Percentiles rank a stretch among this genome's conserved stretches.
Conservation (phyloP, 2,888 invertebrate genomes). For the Bombyx huttoni region DNA sequence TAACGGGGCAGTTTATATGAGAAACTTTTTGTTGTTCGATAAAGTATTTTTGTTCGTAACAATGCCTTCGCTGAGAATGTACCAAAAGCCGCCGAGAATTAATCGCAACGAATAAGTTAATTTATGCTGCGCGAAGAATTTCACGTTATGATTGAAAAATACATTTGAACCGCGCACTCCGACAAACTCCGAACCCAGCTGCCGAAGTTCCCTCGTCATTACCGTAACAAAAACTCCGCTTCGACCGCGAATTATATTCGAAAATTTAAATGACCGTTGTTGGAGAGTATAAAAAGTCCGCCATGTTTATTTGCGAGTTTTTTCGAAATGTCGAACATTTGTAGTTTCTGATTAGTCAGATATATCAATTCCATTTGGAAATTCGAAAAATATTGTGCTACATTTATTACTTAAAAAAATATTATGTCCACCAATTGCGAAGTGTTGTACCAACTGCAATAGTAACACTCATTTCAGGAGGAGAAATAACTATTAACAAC, state of each 20-base stretch:
- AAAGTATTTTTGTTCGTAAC: conserved; percentile 9
- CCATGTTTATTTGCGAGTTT: background rate
- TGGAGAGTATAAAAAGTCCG: background rate
- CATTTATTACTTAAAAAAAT: too few relatives aligned
- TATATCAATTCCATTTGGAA: too few relatives aligned
- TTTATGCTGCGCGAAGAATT: conserved; percentile 34
- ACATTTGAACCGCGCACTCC: conserved; percentile 31
- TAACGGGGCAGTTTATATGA: background rate
- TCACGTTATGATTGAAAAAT: conserved; percentile 45
- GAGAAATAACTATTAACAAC: background rate
- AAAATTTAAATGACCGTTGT: conserved; percentile 21
- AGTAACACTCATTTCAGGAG: too few relatives aligned
- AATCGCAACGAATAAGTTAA: conserved; percentile 39
- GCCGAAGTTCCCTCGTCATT: conserved; percentile 32
- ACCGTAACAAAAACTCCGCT: conserved; percentile 39
- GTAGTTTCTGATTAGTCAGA: too few relatives aligned
- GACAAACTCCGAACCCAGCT: conserved; percentile 17
- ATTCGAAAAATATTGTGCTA: too few relatives aligned
- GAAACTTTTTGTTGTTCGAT: background rate
- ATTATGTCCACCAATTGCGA: too few relatives aligned
- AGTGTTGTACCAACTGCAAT: too few relatives aligned
- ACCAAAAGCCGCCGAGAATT: conserved; percentile 29
- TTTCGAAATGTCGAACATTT: too few relatives aligned
- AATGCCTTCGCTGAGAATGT: conserved; percentile 24
- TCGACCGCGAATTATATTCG: conserved; percentile 25